A percentile compares a stretch with the other conserved stretches of the same genome.
These are phyloP conservation scores for Prionailurus viverrinus DNA, from an alignment of 2,113 vertebrate genomes.

Conservation along the genomic window DNA sequence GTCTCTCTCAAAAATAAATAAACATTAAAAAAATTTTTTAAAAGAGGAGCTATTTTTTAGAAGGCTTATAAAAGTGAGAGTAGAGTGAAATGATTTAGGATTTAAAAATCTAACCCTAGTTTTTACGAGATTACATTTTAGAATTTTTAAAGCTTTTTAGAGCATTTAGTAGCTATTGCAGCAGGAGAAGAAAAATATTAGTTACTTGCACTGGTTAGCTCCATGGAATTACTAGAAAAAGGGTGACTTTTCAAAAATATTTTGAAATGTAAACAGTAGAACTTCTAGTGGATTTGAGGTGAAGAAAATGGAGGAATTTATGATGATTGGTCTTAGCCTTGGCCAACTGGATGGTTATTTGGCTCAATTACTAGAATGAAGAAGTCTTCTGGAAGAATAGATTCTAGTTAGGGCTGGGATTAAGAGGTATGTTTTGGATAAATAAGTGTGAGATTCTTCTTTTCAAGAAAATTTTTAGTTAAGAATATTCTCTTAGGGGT, in stretches of 20 bases:
- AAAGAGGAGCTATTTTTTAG: not conserved
- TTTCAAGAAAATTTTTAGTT: not conserved
- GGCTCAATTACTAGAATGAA: not conserved
- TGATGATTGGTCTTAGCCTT: not conserved
- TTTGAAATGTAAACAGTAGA: not conserved
- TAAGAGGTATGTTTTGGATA: not conserved
- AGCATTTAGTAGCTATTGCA: not conserved
- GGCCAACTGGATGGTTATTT: not conserved
- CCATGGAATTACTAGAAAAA: not conserved
- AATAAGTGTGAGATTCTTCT: not conserved
- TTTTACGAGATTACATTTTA: not conserved
- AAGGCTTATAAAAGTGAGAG: not conserved
- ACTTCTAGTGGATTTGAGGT: not conserved
- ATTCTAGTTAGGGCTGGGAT: not conserved
- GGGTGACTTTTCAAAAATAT: not conserved
- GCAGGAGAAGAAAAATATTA: not conserved
- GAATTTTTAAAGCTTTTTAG: not conserved
- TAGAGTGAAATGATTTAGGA: not conserved
- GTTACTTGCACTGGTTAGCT: not conserved
- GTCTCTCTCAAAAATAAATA: no score
- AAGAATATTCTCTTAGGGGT: no score
- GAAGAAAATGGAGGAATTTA: not conserved
- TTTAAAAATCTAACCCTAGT: not conserved
- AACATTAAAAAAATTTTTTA: no score
- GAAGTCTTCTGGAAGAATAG: not conserved